These are phyloP conservation scores for Panopea generosa DNA, from an alignment of 2,888 invertebrate species.

Conservation along the genomic window DNA sequence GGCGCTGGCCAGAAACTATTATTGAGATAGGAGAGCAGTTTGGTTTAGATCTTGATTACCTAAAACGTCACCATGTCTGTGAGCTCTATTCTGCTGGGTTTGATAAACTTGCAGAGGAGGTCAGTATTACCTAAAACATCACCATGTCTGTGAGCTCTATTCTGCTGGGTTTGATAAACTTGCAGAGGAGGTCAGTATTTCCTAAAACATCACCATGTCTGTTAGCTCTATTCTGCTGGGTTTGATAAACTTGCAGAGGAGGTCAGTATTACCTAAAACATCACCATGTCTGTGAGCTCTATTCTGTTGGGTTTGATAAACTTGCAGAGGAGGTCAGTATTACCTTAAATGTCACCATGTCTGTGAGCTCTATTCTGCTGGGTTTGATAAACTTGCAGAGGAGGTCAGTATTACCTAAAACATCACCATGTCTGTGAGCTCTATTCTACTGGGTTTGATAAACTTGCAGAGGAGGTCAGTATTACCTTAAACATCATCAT, in stretches of 20 bases:
- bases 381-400: too few species aligned
- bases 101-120: conserved; percentile 88
- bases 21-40: conserved; percentile 91
- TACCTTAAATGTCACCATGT: too few species aligned
- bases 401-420: too few species aligned
- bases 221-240: conserved; percentile 88
- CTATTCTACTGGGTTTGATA: too few species aligned
- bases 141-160: conserved; percentile 90
- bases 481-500: too few species aligned
- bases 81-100: conserved; percentile 88
- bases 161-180: conserved; percentile 88
- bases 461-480: too few species aligned
- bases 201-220: conserved; percentile 92
- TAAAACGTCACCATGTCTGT: conserved; percentile 92
- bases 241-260: conserved; percentile 88
- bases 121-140: conserved; percentile 90
- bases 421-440: too few species aligned
- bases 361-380: too few species aligned
- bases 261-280: conserved; percentile 90
- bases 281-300: conserved; percentile 91
- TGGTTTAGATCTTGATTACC: conserved; percentile 90
- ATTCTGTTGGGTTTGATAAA: conserved; percentile 88
- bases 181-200: conserved; percentile 89
- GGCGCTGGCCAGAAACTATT: conserved; percentile 91
- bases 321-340: conserved; percentile 89